Evolutionary conservation across 92 coral and sea anemone species (phyloP), one percentile per base, ranked within the genome.

Genomic region (Bergia sp.): DNA sequence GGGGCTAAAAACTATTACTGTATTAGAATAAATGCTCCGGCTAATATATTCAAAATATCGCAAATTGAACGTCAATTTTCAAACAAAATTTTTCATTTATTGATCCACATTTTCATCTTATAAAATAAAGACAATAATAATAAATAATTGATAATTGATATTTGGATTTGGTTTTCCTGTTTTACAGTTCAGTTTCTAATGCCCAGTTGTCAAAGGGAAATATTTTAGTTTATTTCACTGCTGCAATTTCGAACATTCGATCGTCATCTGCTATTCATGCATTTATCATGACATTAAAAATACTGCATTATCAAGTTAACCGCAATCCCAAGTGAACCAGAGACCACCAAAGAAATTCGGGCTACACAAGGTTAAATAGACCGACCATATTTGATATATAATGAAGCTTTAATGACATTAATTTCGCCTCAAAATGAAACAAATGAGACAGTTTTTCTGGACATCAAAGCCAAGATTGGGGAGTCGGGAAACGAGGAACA

Each of bases 321-420:
- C 53, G 5, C 23, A 21, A 61, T 3, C 69, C 29, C 69, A 61
- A 15, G 65, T 11, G 65, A 3, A 11, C 20, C 1, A 2, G 1
- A 38, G 73, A 80, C 85, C 85, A 80, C 85, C 78, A 65, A 80
- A 16, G 36, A 16, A 55, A 55, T 80, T 37, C 13, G 47, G 71
- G 43, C n/a, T 7, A 37, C 58, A 80, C 3, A 55, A 23, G 65
- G 38, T 15, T 36, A 72, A 53, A 36, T 16, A 80, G 36, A 38
- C 49, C 3, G 72, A 61, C n/a, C 7, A 23, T 37, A 13, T 37
- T 79, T 38, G 67, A 80, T 37, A n/a, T 38, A 36, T 55, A 16
- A 53, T 55, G 16, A 80, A 80, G 45, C 45, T 53, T 42, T 53
- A 36, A n/a, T 29, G 43, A 7, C 1, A 37, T 47, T 79, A 50